phyloP scores from a whole-genome alignment of 2,888 invertebrate species.

The Lepidochrysops patricia region DNA sequence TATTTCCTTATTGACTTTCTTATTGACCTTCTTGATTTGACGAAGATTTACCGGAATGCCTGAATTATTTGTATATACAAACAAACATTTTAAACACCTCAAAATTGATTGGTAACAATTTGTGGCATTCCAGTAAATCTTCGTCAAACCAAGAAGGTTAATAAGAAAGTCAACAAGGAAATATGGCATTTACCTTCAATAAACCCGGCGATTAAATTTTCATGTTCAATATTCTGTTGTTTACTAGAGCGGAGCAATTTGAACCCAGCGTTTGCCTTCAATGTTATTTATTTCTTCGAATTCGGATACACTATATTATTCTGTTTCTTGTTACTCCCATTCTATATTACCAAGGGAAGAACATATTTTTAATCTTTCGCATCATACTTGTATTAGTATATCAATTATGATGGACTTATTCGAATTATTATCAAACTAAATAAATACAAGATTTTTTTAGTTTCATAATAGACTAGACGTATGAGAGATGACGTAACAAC shows the following conservation, averaged over 20 bases:
- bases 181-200: constrained; percentile 71
- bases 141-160: constrained; percentile 12
- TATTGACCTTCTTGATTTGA: constrained; percentile 28
- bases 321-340: not conserved
- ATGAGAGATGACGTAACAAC: too few species aligned
- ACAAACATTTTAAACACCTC: not conserved
- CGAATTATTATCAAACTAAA: too few species aligned
- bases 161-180: constrained; percentile 42
- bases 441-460: too few species aligned
- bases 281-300: not conserved
- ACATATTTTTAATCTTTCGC: too few species aligned
- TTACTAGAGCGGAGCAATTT: constrained; percentile 65
- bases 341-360: too few species aligned
- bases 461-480: too few species aligned
- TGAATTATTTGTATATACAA: not conserved
- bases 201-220: constrained; percentile 85
- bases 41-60: not conserved
- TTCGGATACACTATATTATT: not conserved
- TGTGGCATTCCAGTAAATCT: not conserved
- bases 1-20: constrained; percentile 38
- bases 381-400: too few species aligned
- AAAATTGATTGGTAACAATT: not conserved
- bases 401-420: too few species aligned
- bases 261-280: constrained; percentile 4
- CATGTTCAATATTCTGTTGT: constrained; percentile 86